These are phyloP conservation scores for Dendrolimus kikuchii DNA, from an alignment of 1,140 invertebrate genomes.

Conservation along the genomic window DNA sequence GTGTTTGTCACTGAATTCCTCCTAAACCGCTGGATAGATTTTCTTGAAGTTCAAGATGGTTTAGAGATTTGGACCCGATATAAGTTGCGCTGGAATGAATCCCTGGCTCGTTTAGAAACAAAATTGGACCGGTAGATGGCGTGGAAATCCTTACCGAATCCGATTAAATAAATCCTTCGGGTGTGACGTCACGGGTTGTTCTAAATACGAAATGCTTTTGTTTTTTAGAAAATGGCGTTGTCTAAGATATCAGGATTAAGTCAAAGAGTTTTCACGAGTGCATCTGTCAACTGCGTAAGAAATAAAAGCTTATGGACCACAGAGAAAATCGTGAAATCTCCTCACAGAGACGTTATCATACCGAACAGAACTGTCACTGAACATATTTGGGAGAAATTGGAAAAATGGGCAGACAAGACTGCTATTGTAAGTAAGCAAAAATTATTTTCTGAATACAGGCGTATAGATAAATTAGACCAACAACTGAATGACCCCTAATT, in stretches of 20 bases:
- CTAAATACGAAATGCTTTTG: not conserved
- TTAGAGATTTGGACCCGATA: too few species aligned
- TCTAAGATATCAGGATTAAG: not conserved
- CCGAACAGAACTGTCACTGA: slow-evolving; percentile 71
- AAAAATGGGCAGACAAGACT: slow-evolving; percentile 70
- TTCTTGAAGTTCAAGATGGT: too few species aligned
- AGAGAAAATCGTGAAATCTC: slow-evolving; percentile 37
- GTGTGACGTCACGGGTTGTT: too few species aligned
- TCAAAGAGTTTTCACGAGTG: not conserved
- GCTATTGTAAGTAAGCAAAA: slow-evolving; percentile 72
- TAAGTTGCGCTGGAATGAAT: too few species aligned
- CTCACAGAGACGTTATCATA: slow-evolving; percentile 55
- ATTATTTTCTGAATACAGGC: not conserved
- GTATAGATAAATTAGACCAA: too few species aligned
- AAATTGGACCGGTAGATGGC: too few species aligned
- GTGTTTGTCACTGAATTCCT: too few species aligned
- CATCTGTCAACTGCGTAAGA: not conserved
- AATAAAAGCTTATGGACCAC: slow-evolving; percentile 20
- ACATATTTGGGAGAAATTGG: slow-evolving; percentile 73
- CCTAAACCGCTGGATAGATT: too few species aligned
- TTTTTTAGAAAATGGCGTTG: not conserved
- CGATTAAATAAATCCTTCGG: too few species aligned
- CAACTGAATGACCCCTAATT: too few species aligned
- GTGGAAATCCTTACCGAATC: too few species aligned
- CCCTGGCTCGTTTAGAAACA: too few species aligned